Percentiles rank a stretch among this genome's conserved stretches.
phyloP scores from a whole-genome alignment of 2,113 vertebrate species.

The Gambusia holbrooki region DNA sequence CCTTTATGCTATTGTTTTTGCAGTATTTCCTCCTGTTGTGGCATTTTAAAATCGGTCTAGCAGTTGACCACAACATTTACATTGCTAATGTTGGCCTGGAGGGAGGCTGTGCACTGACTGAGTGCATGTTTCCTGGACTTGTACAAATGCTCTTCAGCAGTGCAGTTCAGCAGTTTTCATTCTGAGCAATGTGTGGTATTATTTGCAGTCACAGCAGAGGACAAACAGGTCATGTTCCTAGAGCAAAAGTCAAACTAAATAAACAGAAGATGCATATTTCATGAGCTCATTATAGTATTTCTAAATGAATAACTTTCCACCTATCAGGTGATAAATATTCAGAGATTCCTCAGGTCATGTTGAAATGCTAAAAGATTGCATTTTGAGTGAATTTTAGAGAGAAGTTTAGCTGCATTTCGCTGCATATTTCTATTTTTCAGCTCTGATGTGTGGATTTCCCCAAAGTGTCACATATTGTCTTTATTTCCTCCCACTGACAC shows the following conservation, averaged over 20 bases:
- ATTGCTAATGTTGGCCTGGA: conserved; percentile 53
- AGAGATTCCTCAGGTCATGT: background rate
- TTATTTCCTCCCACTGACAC: conserved; percentile 1
- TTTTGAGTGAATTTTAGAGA: background rate
- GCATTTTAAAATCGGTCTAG: background rate
- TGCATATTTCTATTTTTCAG: background rate
- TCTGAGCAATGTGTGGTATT: background rate
- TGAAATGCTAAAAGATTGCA: background rate
- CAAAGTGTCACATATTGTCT: conserved; percentile 9
- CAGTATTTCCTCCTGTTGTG: background rate
- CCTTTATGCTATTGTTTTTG: conserved; percentile 3
- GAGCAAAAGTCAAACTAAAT: conserved; percentile 2
- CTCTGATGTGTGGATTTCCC: background rate
- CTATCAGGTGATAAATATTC: conserved; percentile 12
- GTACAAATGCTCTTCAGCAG: conserved; percentile 7
- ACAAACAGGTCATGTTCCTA: background rate
- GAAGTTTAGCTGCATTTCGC: background rate
- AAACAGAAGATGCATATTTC: conserved; percentile 19
- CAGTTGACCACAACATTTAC: conserved; percentile 35
- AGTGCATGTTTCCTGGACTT: conserved; percentile 4
- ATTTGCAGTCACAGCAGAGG: background rate
- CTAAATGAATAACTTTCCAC: background rate
- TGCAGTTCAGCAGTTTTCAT: background rate
- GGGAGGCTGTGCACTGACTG: conserved; percentile 21
- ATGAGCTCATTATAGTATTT: conserved; percentile 1